Conservation (phyloP, 2,113 vertebrate species). For the Suncus etruscus region DNA sequence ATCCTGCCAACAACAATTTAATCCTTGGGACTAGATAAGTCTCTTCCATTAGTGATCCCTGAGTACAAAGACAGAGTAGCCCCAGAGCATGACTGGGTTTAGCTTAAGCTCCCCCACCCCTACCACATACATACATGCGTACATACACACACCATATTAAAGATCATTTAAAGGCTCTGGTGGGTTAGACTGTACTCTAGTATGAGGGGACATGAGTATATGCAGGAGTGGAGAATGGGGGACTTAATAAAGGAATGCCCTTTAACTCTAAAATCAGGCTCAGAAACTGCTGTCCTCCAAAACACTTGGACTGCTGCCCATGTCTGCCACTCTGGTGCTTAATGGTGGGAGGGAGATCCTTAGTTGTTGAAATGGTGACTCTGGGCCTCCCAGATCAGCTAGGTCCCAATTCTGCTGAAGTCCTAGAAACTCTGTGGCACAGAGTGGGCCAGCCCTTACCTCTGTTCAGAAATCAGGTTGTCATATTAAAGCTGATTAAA, state of each 20-base stretch:
- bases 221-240: background rate
- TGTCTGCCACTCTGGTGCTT: background rate
- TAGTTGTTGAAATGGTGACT: background rate
- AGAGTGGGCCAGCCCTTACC: background rate
- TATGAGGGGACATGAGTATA: background rate
- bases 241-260: background rate
- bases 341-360: background rate
- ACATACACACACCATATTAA: too few relatives aligned
- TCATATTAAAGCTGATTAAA: background rate
- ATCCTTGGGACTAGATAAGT: too few relatives aligned
- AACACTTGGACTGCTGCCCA: fast-evolving
- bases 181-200: too few relatives aligned
- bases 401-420: background rate
- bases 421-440: fast-evolving
- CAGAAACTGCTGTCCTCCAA: background rate
- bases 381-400: background rate
- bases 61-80: too few relatives aligned
- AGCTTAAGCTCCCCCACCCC: too few relatives aligned
- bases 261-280: background rate
- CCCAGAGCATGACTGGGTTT: too few relatives aligned
- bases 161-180: too few relatives aligned
- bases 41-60: too few relatives aligned
- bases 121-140: too few relatives aligned
- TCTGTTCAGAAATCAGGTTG: too few relatives aligned
- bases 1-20: too few relatives aligned